Evolutionary conservation across 2,113 vertebrate species (phyloP), one percentile per base, ranked within the genome.

Genomic region (Struthidea cinerea): DNA sequence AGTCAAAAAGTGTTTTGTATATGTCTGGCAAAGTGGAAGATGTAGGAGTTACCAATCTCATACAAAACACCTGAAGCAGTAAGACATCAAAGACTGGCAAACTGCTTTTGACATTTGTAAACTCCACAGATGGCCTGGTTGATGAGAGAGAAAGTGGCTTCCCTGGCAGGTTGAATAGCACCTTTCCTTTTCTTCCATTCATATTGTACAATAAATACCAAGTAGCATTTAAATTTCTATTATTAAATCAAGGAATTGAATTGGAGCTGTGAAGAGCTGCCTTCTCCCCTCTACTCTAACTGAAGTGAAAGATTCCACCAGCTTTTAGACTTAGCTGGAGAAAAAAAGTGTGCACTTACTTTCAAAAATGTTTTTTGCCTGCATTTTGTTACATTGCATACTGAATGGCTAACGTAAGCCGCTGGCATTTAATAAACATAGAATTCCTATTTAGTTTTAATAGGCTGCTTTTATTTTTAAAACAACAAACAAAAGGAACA

Each of bases 381-480:
- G 30, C 55, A 11, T 47, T 63, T 67, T 69, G 14, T 57, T 56
- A 84, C 32, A 59, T 28, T 56, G 35, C 32, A 83, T 55, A 79
- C 27, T 64, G 59, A 87, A 88, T 14, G 19, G 10, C 57, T 61
- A 60, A 55, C 27, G 39, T 44, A 86, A 77, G 84, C 24, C 68
- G 67, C n/a, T 69, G 37, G 7, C 15, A 20, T 87, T 83, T 89
- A 96, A 95, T 86, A 79, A 97, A 90, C 82, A 85, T 1, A 6
- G 3, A 32, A 74, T 60, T 67, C 69, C n/a, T 42, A 42, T 84
- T 67, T 90, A 59, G 73, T 50, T 95, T 96, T n/a, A 91, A 89
- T 74, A 94, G 64, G 22, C 15, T 94, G 30, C 5, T 94, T 97
- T 96, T 70, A 94, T 94, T 94, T 15, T 94, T 14, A 22, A 15